These are phyloP conservation scores for Chlorospingus semifuscus DNA, from an alignment of 2,797 vertebrate genomes.

Conservation along the genomic window DNA sequence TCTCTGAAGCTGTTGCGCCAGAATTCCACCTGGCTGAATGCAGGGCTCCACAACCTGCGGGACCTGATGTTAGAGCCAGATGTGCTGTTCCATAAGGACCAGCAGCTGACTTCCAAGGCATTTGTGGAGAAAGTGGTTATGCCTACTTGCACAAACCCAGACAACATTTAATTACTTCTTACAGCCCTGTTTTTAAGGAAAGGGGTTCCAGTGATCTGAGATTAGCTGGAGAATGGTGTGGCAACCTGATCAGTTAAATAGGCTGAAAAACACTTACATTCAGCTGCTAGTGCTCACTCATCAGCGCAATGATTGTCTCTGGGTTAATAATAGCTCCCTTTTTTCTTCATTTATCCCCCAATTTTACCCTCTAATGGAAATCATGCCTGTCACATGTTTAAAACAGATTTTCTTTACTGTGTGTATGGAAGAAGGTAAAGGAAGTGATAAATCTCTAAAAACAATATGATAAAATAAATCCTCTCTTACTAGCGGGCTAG, in stretches of 20 bases:
- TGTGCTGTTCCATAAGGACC: not conserved
- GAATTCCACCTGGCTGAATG: not conserved
- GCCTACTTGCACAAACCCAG: not conserved
- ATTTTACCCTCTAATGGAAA: not conserved
- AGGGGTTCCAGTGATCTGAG: not conserved
- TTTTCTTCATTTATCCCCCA: not conserved
- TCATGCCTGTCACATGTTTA: slow-evolving; percentile 17
- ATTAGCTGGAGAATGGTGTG: not conserved
- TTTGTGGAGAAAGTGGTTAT: not conserved
- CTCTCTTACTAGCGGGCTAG: not conserved
- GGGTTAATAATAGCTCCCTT: not conserved
- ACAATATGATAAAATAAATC: not conserved
- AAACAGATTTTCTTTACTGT: slow-evolving; percentile 46
- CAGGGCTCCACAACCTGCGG: accelerated
- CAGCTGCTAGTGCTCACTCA: not conserved
- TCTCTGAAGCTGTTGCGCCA: not conserved
- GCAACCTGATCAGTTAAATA: not conserved
- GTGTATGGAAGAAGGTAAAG: not conserved
- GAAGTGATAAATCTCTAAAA: slow-evolving; percentile 63
- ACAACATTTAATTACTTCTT: not conserved
- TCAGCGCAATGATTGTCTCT: not conserved
- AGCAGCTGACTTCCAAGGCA: not conserved
- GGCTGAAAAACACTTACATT: not conserved
- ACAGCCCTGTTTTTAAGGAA: not conserved
- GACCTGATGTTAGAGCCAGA: not conserved